phyloP scores from a whole-genome alignment of 2,797 vertebrate species.

The Anguilla pacifica region DNA sequence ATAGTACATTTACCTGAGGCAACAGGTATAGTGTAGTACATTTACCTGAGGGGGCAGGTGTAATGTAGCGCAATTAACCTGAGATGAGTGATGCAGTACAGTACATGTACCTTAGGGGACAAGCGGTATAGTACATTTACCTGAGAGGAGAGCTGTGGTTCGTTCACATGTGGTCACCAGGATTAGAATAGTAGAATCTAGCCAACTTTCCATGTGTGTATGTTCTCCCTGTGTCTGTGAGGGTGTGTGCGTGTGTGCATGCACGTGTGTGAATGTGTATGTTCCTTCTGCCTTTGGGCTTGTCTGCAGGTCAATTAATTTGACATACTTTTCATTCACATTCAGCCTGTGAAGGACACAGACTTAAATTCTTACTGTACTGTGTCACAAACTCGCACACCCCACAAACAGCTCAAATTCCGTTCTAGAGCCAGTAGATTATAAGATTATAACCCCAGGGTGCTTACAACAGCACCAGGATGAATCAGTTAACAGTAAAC shows the following conservation, averaged over 20 bases:
- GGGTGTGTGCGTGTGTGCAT: background rate
- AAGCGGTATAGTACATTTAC: background rate
- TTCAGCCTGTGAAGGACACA: background rate
- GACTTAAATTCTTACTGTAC: background rate
- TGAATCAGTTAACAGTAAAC: background rate
- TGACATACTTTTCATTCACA: background rate
- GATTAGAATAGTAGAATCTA: background rate
- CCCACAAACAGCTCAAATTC: background rate
- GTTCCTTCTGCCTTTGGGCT: background rate
- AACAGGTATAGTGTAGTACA: background rate
- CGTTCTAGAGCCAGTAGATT: background rate
- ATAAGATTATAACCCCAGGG: background rate
- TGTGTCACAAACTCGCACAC: background rate
- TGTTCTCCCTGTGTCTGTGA: background rate
- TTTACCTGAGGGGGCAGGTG: background rate
- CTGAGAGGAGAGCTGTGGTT: background rate
- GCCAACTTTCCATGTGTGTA: background rate
- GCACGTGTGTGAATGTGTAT: background rate
- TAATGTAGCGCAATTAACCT: background rate
- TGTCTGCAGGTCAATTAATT: background rate
- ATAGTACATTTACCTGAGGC: background rate
- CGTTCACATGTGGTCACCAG: background rate
- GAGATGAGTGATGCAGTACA: background rate
- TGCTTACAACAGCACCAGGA: constrained; percentile 7
- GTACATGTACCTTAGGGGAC: background rate